A percentile compares a stretch with the other conserved stretches of the same genome.
These are phyloP conservation scores for Cossypha polioptera DNA, from an alignment of 2,797 vertebrate species.

Conservation along the genomic window DNA sequence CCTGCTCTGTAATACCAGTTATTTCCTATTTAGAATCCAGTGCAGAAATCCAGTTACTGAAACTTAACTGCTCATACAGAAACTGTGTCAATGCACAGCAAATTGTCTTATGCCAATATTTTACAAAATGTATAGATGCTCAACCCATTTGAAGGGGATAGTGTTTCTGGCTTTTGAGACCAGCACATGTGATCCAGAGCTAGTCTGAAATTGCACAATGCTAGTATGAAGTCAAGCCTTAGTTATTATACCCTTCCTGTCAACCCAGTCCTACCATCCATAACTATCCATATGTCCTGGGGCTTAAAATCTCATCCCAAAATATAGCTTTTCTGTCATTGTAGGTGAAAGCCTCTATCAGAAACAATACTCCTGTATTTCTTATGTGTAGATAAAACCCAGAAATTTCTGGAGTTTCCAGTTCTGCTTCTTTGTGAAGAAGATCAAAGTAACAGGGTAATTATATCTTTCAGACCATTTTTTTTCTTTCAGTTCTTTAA, in stretches of 20 bases:
- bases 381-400: background rate
- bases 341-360: background rate
- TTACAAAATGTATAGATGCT: background rate
- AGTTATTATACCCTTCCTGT: background rate
- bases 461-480: background rate
- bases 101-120: background rate
- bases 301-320: background rate
- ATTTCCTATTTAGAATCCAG: background rate
- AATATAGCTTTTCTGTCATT: background rate
- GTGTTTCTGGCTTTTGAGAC: background rate
- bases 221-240: background rate
- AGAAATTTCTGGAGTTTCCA: background rate
- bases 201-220: background rate
- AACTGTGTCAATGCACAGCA: background rate
- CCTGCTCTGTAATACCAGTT: background rate
- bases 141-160: background rate
- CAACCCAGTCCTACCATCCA: accelerated
- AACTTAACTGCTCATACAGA: accelerated
- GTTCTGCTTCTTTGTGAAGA: background rate
- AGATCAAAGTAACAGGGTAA: background rate
- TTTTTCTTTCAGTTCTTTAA: background rate
- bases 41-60: background rate
- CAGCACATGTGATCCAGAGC: background rate
- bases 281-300: background rate
- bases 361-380: background rate